Percentiles rank a stretch among this genome's conserved stretches.
Evolutionary conservation across 35 echinoderm and acorn worm genomes (phyloP).

Genomic region (Lytechinus pictus): DNA sequence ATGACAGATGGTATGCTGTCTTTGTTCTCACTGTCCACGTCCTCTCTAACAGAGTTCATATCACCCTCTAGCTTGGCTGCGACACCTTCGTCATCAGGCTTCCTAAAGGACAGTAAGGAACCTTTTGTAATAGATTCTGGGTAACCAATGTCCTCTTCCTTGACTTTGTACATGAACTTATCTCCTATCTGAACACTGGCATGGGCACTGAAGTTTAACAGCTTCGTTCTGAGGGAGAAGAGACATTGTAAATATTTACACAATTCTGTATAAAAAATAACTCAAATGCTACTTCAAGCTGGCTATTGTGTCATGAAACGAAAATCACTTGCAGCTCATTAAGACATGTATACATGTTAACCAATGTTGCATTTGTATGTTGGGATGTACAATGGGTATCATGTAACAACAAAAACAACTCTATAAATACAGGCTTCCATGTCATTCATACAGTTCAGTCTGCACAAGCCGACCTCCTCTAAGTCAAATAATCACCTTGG

Average conservation of each 20-base stretch:
- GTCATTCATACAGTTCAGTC: no score
- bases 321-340: no score
- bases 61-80: not conserved
- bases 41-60: not conserved
- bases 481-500: no score
- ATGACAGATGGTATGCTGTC: not conserved
- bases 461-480: no score
- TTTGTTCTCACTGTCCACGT: not conserved
- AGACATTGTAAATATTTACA: not conserved
- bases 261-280: no score
- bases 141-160: slow-evolving; percentile 58
- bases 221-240: slow-evolving; percentile 64
- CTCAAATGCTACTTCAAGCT: no score
- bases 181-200: slow-evolving; percentile 94
- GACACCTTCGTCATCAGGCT: slow-evolving; percentile 42
- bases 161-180: slow-evolving; percentile 82
- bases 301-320: no score
- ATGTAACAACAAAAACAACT: no score
- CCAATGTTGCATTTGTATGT: no score
- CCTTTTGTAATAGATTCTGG: slow-evolving; percentile 65
- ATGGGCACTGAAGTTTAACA: slow-evolving; percentile 74
- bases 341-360: no score
- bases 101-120: slow-evolving; percentile 60
- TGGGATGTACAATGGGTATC: no score
- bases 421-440: no score